Percentiles rank a stretch among this genome's conserved stretches.
These are phyloP conservation scores for Megalops cyprinoides DNA, from an alignment of 2,797 vertebrate species.

Conservation along the genomic window DNA sequence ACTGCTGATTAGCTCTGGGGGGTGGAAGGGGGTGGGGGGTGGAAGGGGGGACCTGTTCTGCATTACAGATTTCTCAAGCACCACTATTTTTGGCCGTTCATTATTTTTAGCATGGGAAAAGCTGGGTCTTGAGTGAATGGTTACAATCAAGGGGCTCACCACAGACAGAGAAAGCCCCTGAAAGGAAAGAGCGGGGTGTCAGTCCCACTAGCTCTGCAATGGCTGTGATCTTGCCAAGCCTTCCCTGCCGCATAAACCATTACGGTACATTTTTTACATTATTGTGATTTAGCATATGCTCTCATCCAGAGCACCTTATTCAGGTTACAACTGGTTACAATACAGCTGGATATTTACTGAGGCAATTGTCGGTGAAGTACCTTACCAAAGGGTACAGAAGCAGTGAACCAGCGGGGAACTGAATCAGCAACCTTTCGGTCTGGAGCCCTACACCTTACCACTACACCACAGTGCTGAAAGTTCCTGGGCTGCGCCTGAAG, in stretches of 20 bases:
- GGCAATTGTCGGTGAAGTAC: too few species aligned
- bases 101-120: slow-evolving; percentile 54
- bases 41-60: slow-evolving; percentile 64
- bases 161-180: slow-evolving; percentile 38
- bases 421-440: too few species aligned
- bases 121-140: slow-evolving; percentile 45
- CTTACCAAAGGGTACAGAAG: too few species aligned
- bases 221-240: slow-evolving; percentile 32
- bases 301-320: too few species aligned
- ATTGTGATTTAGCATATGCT: too few species aligned
- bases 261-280: too few species aligned
- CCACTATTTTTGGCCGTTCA: slow-evolving; percentile 43
- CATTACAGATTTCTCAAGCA: slow-evolving; percentile 55
- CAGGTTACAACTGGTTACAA: too few species aligned
- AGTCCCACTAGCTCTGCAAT: slow-evolving; percentile 5
- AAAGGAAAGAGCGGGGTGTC: slow-evolving; percentile 13
- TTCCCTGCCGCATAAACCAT: slow-evolving; percentile 32
- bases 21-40: too few species aligned
- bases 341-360: too few species aligned
- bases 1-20: background rate
- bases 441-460: too few species aligned
- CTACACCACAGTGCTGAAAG: background rate
- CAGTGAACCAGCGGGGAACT: too few species aligned
- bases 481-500: background rate
- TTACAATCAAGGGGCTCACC: slow-evolving; percentile 14